Base-by-base conservation (phyloP, 2,888 invertebrate genomes). In the Portevinia maculata region DNA sequence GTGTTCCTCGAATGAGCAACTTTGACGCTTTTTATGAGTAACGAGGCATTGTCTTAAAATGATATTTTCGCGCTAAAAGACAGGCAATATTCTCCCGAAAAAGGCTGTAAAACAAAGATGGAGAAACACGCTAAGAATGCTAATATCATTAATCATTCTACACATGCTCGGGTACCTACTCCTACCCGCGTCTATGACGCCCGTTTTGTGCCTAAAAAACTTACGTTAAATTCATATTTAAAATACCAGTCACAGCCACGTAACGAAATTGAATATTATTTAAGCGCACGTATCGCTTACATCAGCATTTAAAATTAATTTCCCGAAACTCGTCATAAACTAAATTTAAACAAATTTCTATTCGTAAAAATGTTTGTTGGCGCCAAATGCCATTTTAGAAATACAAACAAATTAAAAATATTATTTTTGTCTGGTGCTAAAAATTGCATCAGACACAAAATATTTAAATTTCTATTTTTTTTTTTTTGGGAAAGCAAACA, bases 391-490 rank as follows among this genome's bases (percentile, higher is more conserved):
- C 30, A 34, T 59, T 50, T 39, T 24, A 6, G 9, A 30, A 21
- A 39, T 41, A n/a, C n/a, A n/a, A n/a, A n/a, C n/a, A n/a, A n/a
- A n/a, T n/a, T n/a, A n/a, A n/a, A 60, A 50, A 57, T 17, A 24
- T 52, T n/a, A 7, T 34, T 11, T 21, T 39, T 59, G 50, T 41
- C 41, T 52, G 30, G 41, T 50, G 59, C 39, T 41, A 41, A 19
- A 15, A 70, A 50, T 70, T 70, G 50, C 70, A 70, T 70, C 50
- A 69, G 55, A 13, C 21, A 19, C 17, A 67, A 24, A 15, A 15
- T 17, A 37, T 11, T 28, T 52, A 4, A 21, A n/a, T 13, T n/a
- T 24, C 11, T 24, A 8, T 34, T 15, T 28, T 37, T 1, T 28
- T 17, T 8, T 30, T 28, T 11, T 32, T 24, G 13, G n/a, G n/a